Percentiles rank a stretch among this genome's conserved stretches.
Conservation (phyloP, 1,140 invertebrate genomes). For the Polypedilum vanderplanki region DNA sequence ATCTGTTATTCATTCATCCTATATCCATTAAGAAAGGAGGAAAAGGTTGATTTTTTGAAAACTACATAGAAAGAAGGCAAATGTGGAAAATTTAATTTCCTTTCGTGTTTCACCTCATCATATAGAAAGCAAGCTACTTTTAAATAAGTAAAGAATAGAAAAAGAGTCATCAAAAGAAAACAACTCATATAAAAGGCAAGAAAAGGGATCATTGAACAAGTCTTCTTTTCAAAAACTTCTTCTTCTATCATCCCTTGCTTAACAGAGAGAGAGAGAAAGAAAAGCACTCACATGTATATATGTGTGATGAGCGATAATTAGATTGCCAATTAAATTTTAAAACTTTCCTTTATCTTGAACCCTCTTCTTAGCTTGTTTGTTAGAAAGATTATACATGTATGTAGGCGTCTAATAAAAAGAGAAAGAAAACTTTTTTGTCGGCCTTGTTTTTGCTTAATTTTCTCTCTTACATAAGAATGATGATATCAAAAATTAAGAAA, state of each 20-base stretch:
- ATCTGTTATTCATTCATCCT: no score
- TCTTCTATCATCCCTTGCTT: no score
- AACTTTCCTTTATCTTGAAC: neutral
- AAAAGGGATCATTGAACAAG: no score
- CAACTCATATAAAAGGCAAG: no score
- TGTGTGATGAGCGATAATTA: conserved; percentile 27
- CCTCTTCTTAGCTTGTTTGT: neutral
- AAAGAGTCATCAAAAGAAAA: no score
- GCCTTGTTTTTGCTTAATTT: no score
- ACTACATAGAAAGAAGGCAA: neutral
- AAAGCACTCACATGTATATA: neutral
- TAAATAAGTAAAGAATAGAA: no score
- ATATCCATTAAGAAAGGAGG: neutral
- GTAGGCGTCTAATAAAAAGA: neutral
- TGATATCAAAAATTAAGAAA: neutral
- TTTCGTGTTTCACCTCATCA: conserved; percentile 24
- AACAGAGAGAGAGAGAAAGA: neutral
- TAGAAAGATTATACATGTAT: neutral
- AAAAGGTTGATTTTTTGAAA: neutral
- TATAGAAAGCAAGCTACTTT: neutral
- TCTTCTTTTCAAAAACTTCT: no score
- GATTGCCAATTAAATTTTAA: conserved; percentile 28
- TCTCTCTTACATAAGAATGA: no score
- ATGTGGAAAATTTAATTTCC: conserved; percentile 25
- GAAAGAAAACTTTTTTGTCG: no score